A percentile compares a stretch with the other conserved stretches of the same genome.
These are phyloP conservation scores for Caenorhabditis drosophilae DNA, from an alignment of 2,888 invertebrate genomes.

Conservation along the genomic window DNA sequence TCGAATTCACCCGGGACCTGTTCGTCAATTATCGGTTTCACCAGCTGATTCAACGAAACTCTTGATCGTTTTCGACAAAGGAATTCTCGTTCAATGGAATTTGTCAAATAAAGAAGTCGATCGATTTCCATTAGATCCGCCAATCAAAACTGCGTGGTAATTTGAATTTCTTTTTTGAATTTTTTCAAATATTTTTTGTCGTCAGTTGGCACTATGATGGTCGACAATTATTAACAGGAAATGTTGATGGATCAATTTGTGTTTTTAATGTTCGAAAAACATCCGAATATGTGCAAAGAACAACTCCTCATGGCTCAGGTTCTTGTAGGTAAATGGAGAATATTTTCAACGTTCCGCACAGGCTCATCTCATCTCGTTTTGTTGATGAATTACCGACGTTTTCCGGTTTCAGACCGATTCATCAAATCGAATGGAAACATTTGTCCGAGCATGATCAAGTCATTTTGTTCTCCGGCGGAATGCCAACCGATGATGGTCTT, in stretches of 20 bases:
- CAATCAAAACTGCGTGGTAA: slow-evolving; percentile 53
- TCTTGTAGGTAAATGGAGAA: slow-evolving; percentile 40
- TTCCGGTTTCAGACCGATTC: slow-evolving; percentile 47
- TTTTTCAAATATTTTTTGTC: not conserved
- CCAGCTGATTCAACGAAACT: slow-evolving; percentile 80
- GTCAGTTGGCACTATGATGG: slow-evolving; percentile 96
- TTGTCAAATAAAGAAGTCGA: slow-evolving; percentile 85
- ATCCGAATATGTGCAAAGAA: slow-evolving; percentile 54
- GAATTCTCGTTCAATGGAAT: slow-evolving; percentile 94
- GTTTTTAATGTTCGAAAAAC: slow-evolving; percentile 84
- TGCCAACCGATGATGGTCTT: slow-evolving; percentile 67
- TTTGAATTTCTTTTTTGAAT: slow-evolving; percentile 1
- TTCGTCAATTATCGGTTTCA: slow-evolving; percentile 94
- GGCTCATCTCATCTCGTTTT: not conserved
- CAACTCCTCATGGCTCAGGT: slow-evolving; percentile 55
- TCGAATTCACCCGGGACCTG: slow-evolving; percentile 93
- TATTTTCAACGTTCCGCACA: not conserved
- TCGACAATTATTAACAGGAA: slow-evolving; percentile 90
- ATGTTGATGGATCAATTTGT: slow-evolving; percentile 91
- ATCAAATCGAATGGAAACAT: slow-evolving; percentile 62
- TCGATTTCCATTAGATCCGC: slow-evolving; percentile 63
- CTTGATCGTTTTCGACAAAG: slow-evolving; percentile 92
- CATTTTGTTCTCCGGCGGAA: slow-evolving; percentile 65
- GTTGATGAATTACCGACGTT: not conserved
- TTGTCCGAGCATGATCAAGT: slow-evolving; percentile 59